Percentiles rank a stretch among this genome's conserved stretches.
Evolutionary conservation across 2,888 invertebrate genomes (phyloP).

Genomic region (Athalia cordata): DNA sequence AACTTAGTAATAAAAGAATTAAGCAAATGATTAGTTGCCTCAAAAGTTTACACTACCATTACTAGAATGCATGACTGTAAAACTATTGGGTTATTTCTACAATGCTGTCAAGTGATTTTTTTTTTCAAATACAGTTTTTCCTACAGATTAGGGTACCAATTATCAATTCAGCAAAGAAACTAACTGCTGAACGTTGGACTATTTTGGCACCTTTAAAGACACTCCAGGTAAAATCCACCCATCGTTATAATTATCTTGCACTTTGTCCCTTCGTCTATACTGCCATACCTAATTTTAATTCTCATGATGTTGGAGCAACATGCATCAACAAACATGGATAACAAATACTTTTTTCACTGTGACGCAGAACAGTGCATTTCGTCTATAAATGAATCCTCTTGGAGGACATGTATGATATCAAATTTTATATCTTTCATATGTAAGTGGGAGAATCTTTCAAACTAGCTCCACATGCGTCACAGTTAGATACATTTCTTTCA

Average conservation of each 20-base stretch:
- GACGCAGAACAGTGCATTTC: not conserved
- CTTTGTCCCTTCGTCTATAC: slow-evolving; percentile 26
- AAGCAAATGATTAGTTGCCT: too few relatives aligned
- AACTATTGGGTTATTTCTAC: too few relatives aligned
- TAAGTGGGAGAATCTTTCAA: slow-evolving; percentile 86
- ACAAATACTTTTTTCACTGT: not conserved
- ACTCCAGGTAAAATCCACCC: slow-evolving; percentile 1
- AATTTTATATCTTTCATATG: slow-evolving; percentile 74
- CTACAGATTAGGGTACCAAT: not conserved
- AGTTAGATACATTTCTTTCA: slow-evolving; percentile 78
- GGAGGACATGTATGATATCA: slow-evolving; percentile 24
- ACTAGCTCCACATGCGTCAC: slow-evolving; percentile 82
- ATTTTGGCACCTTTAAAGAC: slow-evolving; percentile 11
- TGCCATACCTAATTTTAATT: not conserved
- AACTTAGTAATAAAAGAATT: too few relatives aligned
- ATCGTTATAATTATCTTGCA: slow-evolving; percentile 16
- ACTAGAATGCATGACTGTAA: too few relatives aligned
- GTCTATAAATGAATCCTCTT: slow-evolving; percentile 40
- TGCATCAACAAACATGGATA: not conserved
- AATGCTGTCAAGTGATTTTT: too few relatives aligned
- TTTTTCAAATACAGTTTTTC: not conserved
- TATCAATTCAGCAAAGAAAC: not conserved
- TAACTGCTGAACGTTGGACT: not conserved
- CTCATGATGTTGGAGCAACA: not conserved
- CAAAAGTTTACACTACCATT: too few relatives aligned